Percentiles rank a stretch among this genome's conserved stretches.
These are phyloP conservation scores for Sycophila sp. DNA, from an alignment of 1,140 invertebrate genomes.

Conservation along the genomic window DNA sequence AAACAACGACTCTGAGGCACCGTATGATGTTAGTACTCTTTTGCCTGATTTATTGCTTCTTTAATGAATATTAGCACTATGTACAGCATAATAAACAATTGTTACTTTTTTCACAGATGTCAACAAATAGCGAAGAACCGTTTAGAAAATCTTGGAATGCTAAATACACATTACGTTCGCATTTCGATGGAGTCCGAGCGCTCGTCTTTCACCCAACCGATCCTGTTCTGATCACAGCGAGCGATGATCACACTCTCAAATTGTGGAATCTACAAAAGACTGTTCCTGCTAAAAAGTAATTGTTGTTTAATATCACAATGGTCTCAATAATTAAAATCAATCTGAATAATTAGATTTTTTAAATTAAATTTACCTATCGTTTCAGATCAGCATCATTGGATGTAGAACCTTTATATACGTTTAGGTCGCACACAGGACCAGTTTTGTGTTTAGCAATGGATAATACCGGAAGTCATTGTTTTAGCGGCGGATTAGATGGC, in stretches of 20 bases:
- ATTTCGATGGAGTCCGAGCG: constrained; percentile 97
- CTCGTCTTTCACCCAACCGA: constrained; percentile 98
- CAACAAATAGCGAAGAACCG: constrained; percentile 86
- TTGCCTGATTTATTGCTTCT: neutral
- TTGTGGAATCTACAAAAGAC: constrained; percentile 99
- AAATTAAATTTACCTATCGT: constrained; percentile 38
- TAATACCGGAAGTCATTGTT: constrained; percentile 90
- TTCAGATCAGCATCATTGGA: constrained; percentile 88
- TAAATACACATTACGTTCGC: constrained; percentile 95
- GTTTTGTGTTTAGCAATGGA: constrained; percentile 95
- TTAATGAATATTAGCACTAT: neutral
- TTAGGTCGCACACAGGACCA: constrained; percentile 91
- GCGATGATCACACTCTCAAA: constrained; percentile 98
- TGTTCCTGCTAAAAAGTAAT: constrained; percentile 93
- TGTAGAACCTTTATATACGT: constrained; percentile 98
- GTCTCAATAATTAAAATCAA: too few relatives aligned
- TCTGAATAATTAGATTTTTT: neutral
- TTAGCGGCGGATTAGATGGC: constrained; percentile 93
- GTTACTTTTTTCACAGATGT: constrained; percentile 66
- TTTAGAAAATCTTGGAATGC: constrained; percentile 98
- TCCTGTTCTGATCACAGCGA: constrained; percentile 96
- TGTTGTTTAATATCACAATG: constrained; percentile 17
- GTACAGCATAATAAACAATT: neutral
- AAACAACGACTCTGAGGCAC: constrained; percentile 93
- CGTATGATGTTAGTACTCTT: constrained; percentile 82